Evolutionary conservation across 2,888 invertebrate species (phyloP).

Genomic region (Acleris emargana): DNA sequence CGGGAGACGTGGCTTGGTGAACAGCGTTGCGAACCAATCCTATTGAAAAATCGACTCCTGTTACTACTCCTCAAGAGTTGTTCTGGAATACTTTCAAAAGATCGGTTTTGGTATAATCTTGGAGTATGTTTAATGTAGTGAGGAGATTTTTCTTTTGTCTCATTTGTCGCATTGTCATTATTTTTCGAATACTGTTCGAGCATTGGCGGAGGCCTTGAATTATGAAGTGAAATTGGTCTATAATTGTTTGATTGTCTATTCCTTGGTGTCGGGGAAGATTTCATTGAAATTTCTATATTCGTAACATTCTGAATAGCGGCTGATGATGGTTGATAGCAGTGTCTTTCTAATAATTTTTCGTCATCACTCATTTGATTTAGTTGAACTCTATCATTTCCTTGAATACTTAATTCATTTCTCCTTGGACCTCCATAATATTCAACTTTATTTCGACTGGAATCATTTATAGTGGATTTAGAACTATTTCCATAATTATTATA

Average conservation of each 20-base stretch:
- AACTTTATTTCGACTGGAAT: constrained; percentile 48
- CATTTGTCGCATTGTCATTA: constrained; percentile 67
- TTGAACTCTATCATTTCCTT: constrained; percentile 59
- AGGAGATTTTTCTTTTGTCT: constrained; percentile 72
- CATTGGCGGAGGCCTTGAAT: constrained; percentile 60
- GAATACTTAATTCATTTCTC: constrained; percentile 61
- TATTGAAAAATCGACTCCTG: constrained; percentile 73
- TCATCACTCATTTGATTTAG: constrained; percentile 80
- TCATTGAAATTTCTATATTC: constrained; percentile 77
- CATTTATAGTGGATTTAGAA: constrained; percentile 48
- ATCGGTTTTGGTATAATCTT: constrained; percentile 75
- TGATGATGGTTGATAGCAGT: constrained; percentile 64
- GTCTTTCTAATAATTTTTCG: constrained; percentile 76
- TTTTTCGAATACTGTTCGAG: constrained; percentile 55
- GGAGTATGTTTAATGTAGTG: constrained; percentile 76
- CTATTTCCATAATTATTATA: constrained; percentile 50
- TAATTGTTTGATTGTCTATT: constrained; percentile 63
- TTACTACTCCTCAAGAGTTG: constrained; percentile 71
- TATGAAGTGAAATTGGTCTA: constrained; percentile 77
- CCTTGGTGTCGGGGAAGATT: constrained; percentile 64
- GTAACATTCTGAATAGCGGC: constrained; percentile 78
- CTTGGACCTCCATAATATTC: constrained; percentile 53
- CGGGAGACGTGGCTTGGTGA: constrained; percentile 61
- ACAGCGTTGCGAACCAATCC: constrained; percentile 76
- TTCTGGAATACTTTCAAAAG: constrained; percentile 79